Base-by-base conservation (phyloP, 1,140 invertebrate species). In the Apis laboriosa region DNA sequence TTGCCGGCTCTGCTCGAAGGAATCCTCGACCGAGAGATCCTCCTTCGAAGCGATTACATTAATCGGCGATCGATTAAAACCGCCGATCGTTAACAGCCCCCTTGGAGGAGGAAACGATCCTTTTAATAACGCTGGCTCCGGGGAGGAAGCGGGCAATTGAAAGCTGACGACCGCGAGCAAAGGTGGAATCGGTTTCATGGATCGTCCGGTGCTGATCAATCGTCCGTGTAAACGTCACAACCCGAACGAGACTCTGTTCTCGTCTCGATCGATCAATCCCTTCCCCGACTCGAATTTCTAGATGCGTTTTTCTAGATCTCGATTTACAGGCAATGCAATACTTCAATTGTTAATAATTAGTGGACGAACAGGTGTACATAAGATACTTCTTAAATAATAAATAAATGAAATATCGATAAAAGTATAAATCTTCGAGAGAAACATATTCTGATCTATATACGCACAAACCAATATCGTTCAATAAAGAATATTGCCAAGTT, bases 121-220 rank as follows among this genome's bases (percentile, higher is more conserved):
- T 53, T 60, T 72, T 63, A 63, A 72, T 80, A 19, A 72, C 24
- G 64, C 68, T 34, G 34, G 28, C 28, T 28, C 28, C 28, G 28
- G 5, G 5, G 5, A 43, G 34, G 34, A 43, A 43, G 34, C 34
- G 34, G 34, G 2, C 15, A 68, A 68, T 68, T 68, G 63, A 77
- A 68, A 77, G 21, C 53, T 67, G 76, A 68, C 76, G 55, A 77
- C 61, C 24, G 24, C n/a, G 61, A 55, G 28, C 24, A 28, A 28
- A 77, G 51, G 15, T 53, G 49, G 19, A 64, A 53, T 64, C 17
- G 49, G 11, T 60, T 63, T 56, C 19, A 58, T 56, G 53, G 71
- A 73, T 73, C 58, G 51, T 60, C 73, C 28, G 61, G 19, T 15
- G 24, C 8, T 56, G 51, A 4, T 55, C 75, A 17, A 77, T 55